Percentiles rank a stretch among this genome's conserved stretches.
Conservation (phyloP, 1,140 invertebrate species). For the Protaetia brevitarsis region DNA sequence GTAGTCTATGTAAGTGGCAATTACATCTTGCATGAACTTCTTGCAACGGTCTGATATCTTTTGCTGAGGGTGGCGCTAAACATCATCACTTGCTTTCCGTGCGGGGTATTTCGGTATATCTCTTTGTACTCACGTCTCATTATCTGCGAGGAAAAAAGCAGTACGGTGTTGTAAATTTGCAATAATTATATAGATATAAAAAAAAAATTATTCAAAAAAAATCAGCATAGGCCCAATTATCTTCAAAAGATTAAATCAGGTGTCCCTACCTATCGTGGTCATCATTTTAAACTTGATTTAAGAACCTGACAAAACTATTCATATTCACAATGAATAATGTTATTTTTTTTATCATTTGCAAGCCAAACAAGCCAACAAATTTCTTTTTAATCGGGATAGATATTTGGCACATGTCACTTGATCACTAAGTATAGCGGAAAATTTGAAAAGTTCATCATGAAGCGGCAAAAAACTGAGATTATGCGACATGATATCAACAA, state of each 20-base stretch:
- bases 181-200: background rate
- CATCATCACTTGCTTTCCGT: conserved; percentile 99
- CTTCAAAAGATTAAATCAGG: conserved; percentile 28
- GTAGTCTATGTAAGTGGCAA: conserved; percentile 44
- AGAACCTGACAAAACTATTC: too few species aligned
- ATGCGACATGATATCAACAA: too few species aligned
- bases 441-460: too few species aligned
- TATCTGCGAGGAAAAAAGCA: conserved; percentile 67
- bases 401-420: too few species aligned
- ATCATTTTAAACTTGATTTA: conserved; percentile 20
- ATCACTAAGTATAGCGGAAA: too few species aligned
- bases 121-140: conserved; percentile 99
- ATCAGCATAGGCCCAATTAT: conserved; percentile 31
- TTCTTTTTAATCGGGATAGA: too few species aligned
- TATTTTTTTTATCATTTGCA: too few species aligned
- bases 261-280: conserved; percentile 32
- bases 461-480: too few species aligned
- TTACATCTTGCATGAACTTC: conserved; percentile 99
- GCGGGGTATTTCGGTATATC: conserved; percentile 97
- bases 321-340: too few species aligned
- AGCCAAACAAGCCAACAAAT: too few species aligned
- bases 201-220: background rate
- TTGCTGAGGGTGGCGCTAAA: conserved; percentile 99
- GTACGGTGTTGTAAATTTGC: background rate
- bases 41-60: conserved; percentile 98